These are phyloP conservation scores for Ashinkailepas kermadecensis DNA, from an alignment of 2,888 invertebrate species.

Conservation along the genomic window DNA sequence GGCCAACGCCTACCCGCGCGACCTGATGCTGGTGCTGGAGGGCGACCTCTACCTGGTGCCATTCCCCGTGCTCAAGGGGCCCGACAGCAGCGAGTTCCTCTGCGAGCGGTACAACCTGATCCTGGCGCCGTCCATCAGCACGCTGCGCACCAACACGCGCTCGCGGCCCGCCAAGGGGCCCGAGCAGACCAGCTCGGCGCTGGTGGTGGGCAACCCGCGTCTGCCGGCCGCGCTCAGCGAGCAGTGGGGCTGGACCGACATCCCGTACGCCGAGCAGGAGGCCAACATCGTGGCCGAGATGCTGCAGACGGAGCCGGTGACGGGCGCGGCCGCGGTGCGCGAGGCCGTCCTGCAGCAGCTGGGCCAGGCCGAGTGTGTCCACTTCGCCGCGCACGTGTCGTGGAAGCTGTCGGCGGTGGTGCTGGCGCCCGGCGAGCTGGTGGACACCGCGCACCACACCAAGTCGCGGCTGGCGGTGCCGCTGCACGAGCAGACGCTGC, in stretches of 20 bases:
- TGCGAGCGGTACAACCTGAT: conserved; percentile 77
- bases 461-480: too few relatives aligned
- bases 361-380: conserved; percentile 74
- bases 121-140: conserved; percentile 76
- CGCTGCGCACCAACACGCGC: conserved; percentile 45
- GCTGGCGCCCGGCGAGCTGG: conserved; percentile 57
- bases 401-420: conserved; percentile 89
- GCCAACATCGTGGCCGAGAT: conserved; percentile 86
- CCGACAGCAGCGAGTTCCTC: conserved; percentile 61
- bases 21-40: conserved; percentile 75
- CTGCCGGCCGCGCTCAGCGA: conserved; percentile 62
- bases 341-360: conserved; percentile 74
- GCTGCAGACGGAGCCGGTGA: conserved; percentile 55
- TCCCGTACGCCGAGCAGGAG: conserved; percentile 84
- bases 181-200: conserved; percentile 40
- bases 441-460: conserved; percentile 36
- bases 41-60: conserved; percentile 86
- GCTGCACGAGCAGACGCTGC: conserved; percentile 29
- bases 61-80: conserved; percentile 65
- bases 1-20: conserved; percentile 36
- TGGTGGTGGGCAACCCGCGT: conserved; percentile 75
- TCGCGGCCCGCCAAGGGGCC: conserved; percentile 36
- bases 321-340: conserved; percentile 62
- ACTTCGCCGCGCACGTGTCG: conserved; percentile 84
- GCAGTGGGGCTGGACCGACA: conserved; percentile 78